Base-by-base conservation (phyloP, 2,113 vertebrate species). In the Speoplatyrhinus poulsoni region DNA sequence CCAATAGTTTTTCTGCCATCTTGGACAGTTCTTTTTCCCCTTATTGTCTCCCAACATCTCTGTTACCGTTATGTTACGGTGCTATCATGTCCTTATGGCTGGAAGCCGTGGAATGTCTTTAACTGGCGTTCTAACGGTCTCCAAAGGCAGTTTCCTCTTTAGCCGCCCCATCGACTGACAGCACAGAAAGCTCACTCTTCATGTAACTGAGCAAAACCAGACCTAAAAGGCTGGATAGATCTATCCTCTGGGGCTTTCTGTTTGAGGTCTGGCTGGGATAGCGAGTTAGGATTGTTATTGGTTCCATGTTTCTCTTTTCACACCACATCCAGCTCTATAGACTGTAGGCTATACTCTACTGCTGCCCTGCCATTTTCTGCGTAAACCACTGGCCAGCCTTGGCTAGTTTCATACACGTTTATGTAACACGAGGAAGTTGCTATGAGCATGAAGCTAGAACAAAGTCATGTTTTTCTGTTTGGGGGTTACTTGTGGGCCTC, bases 351-450 rank as follows among this genome's bases (percentile, higher is more conserved):
- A 2, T 8, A 73, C 6, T 47, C 50, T 41, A 52, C 62, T 10
- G 50, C 65, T 46, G 60, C 41, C n/a, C 46, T 9, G 15, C 19
- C 46, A 46, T 66, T 9, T 60, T 7, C 60, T 7, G 26, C 2
- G 46, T 71, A 75, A 81, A 72, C 70, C 63, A 12, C 68, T 0
- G 26, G 10, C 55, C 69, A 15, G 16, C 64, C 69, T 48, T 15
- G 54, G 36, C 58, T 64, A 4, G 32, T 75, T 82, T 84, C 79
- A 76, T 69, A 81, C 53, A 46, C 12, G 54, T 26, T 68, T 74
- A 33, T 60, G 52, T 62, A 73, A 83, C 58, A 2, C 32, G 66
- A 62, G 50, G 56, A n/a, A 70, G 41, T 78, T 53, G 33, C 12
- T 50, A 53, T 26, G 13, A n/a, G 49, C 49, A 16, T n/a, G 2